Base-by-base conservation (phyloP, 2,888 invertebrate species). In the Gastrophysa polygoni region DNA sequence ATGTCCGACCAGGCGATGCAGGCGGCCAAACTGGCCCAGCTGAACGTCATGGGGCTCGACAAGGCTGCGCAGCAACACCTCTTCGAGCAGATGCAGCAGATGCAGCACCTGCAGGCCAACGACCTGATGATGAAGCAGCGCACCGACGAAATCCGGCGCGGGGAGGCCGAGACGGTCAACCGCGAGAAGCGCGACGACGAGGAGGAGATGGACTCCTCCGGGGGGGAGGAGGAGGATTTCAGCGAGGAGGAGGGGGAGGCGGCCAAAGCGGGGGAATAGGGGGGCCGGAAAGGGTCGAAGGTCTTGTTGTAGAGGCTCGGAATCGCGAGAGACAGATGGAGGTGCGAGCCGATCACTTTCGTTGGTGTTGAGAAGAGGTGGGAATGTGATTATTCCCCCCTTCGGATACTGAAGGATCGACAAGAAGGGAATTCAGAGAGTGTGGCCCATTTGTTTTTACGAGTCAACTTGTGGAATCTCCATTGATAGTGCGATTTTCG, bases 11-110 rank as follows among this genome's bases (percentile, higher is more conserved):
- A 89, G 72, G 88, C 92, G 3, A 85, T 91, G 78, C 91, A 91
- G 75, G 90, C 91, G 0, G 90, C 90, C 28, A 92, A 92, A 81
- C 83, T 92, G 79, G 91, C 91, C 20, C 92, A 92, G 73, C 84
- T 92, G 79, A 90, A 88, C 76, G 90, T 90, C 4, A 85, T 89
- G 83, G 84, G 85, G 1, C 65, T 80, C 69, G 81, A 81, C 60
- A 82, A 82, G 61, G 76, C 76, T 10, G 75, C 78, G 49, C 87
- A 87, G 77, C 87, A 87, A 73, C 86, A 87, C 71, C 87, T 85
- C 77, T 77, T 87, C 59, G 87, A 87, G 71, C 87, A 87, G 77
- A 87, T 87, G 86, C 87, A 87, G 75, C 84, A 87, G 77, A 87
- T 87, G 86, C 87, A 87, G 75, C 84, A 54, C 1, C 43, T 54